A percentile compares a stretch with the other conserved stretches of the same genome.
Conservation (phyloP, 1,140 invertebrate species). For the Babylonia areolata region DNA sequence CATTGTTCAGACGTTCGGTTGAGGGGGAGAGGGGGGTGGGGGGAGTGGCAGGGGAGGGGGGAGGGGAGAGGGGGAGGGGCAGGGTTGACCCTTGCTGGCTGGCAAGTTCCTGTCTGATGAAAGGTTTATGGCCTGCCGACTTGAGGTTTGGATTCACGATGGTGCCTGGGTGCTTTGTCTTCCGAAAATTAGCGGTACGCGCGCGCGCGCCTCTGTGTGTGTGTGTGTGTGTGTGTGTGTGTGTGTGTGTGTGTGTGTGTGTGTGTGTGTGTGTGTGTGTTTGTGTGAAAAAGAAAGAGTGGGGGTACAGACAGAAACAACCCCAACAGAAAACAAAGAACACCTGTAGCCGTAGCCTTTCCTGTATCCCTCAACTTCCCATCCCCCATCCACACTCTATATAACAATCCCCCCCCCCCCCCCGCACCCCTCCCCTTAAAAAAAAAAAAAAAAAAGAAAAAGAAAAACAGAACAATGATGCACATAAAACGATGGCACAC, state of each 20-base stretch:
- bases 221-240: slow-evolving; percentile 11
- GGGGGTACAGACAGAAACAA: no score
- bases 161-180: background rate
- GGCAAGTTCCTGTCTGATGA: background rate
- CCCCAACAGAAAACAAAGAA: no score
- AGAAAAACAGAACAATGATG: no score
- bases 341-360: no score
- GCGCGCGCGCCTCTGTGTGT: no score
- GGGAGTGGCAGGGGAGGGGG: background rate
- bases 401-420: no score
- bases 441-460: background rate
- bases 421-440: background rate
- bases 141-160: background rate
- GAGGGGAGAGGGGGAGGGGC: background rate
- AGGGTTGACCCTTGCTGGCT: background rate
- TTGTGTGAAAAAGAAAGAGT: no score
- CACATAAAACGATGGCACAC: no score
- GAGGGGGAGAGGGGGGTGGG: background rate
- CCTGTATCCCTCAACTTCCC: no score
- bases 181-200: no score
- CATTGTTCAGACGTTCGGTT: no score
- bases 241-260: background rate
- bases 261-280: background rate
- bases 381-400: no score
- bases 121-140: background rate